These are phyloP conservation scores for Passerina amoena DNA, from an alignment of 2,113 vertebrate genomes.

Conservation along the genomic window DNA sequence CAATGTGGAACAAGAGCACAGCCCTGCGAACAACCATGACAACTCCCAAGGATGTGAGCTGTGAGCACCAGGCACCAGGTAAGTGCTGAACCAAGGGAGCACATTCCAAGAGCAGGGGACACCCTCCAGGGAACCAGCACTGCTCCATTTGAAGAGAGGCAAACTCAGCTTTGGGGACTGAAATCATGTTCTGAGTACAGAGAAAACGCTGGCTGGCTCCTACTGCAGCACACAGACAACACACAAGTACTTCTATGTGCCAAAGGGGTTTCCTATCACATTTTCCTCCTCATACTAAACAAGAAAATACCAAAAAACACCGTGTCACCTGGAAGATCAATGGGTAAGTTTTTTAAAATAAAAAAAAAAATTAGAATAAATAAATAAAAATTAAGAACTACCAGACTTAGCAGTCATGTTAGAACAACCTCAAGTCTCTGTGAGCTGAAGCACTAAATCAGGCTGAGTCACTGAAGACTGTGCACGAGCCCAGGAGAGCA, in stretches of 20 bases:
- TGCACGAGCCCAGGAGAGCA: accelerated
- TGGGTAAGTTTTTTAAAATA: not conserved
- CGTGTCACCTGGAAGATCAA: not conserved
- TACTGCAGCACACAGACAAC: not conserved
- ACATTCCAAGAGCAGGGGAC: not conserved
- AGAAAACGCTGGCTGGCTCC: not conserved
- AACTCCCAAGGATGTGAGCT: not conserved
- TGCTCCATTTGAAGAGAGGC: not conserved
- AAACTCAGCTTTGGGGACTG: not conserved
- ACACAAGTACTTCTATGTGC: not conserved
- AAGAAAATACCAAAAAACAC: not conserved
- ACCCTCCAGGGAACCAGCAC: not conserved
- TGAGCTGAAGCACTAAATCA: not conserved
- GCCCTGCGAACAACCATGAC: accelerated
- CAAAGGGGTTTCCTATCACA: not conserved
- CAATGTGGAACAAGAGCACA: accelerated
- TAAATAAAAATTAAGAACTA: not conserved
- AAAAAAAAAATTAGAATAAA: not conserved
- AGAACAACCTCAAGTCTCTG: not conserved
- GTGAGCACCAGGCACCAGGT: not conserved
- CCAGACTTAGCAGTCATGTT: not conserved
- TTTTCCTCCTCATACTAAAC: not conserved
- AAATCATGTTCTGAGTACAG: not conserved
- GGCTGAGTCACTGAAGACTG: not conserved
- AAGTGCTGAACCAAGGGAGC: accelerated